Conservation (phyloP, 2,113 vertebrate species). For the Stigmatopora argus region DNA sequence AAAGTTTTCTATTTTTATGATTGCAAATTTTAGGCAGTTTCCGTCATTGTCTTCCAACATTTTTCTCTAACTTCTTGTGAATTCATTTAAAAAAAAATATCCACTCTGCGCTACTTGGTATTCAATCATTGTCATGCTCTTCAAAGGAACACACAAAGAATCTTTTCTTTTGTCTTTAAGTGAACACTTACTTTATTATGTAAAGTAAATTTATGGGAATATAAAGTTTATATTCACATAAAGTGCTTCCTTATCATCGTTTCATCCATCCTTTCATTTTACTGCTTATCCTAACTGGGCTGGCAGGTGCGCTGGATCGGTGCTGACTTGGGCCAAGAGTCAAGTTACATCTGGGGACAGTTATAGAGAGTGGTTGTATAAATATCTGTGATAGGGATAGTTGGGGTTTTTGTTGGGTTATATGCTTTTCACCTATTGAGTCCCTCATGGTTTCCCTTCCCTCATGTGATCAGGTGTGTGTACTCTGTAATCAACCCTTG, state of each 20-base stretch:
- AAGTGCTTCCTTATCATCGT: not conserved
- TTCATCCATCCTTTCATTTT: not conserved
- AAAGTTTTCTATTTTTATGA: not conserved
- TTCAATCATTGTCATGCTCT: not conserved
- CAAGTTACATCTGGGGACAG: not conserved
- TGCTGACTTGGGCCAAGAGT: not conserved
- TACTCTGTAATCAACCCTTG: too few relatives aligned
- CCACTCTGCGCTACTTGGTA: not conserved
- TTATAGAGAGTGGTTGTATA: conserved; percentile 34
- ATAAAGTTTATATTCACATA: not conserved
- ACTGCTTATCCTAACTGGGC: not conserved
- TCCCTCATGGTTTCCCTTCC: too few relatives aligned
- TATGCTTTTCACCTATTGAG: too few relatives aligned
- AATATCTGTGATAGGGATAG: conserved; percentile 9
- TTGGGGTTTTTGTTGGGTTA: too few relatives aligned
- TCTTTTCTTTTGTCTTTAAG: not conserved
- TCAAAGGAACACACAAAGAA: not conserved
- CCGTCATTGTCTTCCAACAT: not conserved
- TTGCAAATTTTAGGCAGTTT: not conserved
- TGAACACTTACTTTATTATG: too few relatives aligned
- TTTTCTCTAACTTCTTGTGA: not conserved
- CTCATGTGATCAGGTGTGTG: too few relatives aligned
- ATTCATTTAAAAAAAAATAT: too few relatives aligned
- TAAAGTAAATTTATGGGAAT: too few relatives aligned
- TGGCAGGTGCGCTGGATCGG: not conserved